Base-by-base conservation (phyloP, 2,888 invertebrate species). In the Nectonema munidae region DNA sequence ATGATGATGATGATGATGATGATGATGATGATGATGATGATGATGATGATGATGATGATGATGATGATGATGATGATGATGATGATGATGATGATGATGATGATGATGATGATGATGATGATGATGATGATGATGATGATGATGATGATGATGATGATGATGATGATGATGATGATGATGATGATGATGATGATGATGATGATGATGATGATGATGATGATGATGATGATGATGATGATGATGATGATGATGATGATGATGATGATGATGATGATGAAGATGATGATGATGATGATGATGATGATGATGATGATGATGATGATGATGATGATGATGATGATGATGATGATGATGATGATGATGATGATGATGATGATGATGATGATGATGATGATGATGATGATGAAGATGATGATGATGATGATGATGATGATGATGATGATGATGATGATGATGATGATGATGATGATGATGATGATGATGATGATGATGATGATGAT, bases 1-100 rank as follows among this genome's bases (percentile, higher is more conserved):
- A 14, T 37, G 9, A 25, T 25, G 21, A 17, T 40, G 32, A 17
- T 40, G 15, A 32, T 40, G 30, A 13, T 41, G 33, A 39, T 32
- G 41, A 39, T 40, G 39, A 32, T 20, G 37, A 37, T 16, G 21
- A 25, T 18, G 21, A 3, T 3, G 17, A 17, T 13, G 19, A 9
- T 25, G 47, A 49, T 47, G 48, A 6, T 42, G 29, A 14, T 37
- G 9, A 25, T 25, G 21, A 17, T 40, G 32, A 17, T 40, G 15
- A 32, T 40, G 30, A 13, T 41, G 33, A 39, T 32, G 41, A 39
- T 40, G 39, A 32, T 20, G 37, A 37, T 16, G 21, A 25, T 18
- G 21, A 3, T 3, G 17, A 17, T 13, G 19, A 9, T 25, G 47
- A 49, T 47, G 48, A 6, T 42, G 29, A 14, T 37, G 9, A 25